These are phyloP conservation scores for Ictidomys tridecemlineatus DNA, from an alignment of 2,113 vertebrate genomes.

Conservation along the genomic window DNA sequence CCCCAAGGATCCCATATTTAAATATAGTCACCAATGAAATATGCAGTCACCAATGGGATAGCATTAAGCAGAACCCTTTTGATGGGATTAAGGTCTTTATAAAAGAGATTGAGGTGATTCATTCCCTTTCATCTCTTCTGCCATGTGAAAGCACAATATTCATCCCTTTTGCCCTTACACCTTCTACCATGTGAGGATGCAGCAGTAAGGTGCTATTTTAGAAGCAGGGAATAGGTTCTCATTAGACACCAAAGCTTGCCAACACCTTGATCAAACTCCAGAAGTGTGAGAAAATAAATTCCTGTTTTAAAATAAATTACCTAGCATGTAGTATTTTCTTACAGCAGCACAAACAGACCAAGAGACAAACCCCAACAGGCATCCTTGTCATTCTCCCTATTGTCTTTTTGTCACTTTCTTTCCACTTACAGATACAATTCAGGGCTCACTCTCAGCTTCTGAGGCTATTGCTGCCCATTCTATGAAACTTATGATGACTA, in stretches of 20 bases:
- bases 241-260: neutral
- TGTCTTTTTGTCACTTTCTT: neutral
- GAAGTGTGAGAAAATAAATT: neutral
- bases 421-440: neutral
- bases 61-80: neutral
- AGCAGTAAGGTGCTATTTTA: neutral
- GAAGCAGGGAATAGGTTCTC: neutral
- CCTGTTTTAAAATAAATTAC: neutral
- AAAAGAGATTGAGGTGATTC: neutral
- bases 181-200: neutral
- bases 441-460: neutral
- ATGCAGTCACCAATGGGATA: too few species aligned
- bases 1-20: neutral
- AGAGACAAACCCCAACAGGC: neutral
- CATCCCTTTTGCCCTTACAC: neutral
- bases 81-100: neutral
- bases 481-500: neutral
- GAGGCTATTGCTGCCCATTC: neutral
- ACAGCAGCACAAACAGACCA: neutral
- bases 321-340: neutral
- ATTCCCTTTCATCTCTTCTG: neutral
- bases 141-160: neutral
- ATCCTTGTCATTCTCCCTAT: neutral
- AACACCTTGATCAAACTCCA: neutral
- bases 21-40: neutral